Conservation (phyloP, 1,140 invertebrate species). For the Mamestra configurata region DNA sequence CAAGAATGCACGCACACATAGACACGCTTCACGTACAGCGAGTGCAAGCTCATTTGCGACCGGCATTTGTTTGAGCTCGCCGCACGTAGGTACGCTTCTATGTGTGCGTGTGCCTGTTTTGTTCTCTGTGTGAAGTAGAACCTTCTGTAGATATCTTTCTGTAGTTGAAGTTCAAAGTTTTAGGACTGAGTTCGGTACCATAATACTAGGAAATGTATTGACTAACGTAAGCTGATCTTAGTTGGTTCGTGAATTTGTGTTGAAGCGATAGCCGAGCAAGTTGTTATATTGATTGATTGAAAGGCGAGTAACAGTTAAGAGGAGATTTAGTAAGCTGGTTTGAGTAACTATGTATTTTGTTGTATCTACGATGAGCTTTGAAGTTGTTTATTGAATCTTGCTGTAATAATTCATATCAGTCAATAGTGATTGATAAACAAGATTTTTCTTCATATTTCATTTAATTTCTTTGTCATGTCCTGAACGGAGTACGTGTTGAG, state of each 20-base stretch:
- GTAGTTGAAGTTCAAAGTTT: background rate
- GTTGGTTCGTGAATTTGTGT: slow-evolving; percentile 1
- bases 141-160: background rate
- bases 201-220: slow-evolving; percentile 31
- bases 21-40: too few species aligned
- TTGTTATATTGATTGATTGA: slow-evolving; percentile 15
- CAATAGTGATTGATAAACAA: too few species aligned
- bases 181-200: background rate
- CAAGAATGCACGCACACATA: background rate
- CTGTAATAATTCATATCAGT: background rate
- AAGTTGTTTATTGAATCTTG: background rate
- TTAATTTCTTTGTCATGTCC: too few species aligned
- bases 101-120: background rate
- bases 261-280: background rate
- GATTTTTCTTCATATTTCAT: too few species aligned
- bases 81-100: too few species aligned
- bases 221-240: slow-evolving; percentile 2
- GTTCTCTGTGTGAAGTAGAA: background rate
- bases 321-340: background rate
- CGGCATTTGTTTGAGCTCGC: too few species aligned
- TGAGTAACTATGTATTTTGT: background rate
- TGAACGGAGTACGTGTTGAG: too few species aligned
- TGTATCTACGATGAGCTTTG: background rate
- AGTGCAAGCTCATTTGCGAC: too few species aligned
- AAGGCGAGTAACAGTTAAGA: background rate